Conservation (phyloP, 2,797 vertebrate genomes). For the Danio tinwini region DNA sequence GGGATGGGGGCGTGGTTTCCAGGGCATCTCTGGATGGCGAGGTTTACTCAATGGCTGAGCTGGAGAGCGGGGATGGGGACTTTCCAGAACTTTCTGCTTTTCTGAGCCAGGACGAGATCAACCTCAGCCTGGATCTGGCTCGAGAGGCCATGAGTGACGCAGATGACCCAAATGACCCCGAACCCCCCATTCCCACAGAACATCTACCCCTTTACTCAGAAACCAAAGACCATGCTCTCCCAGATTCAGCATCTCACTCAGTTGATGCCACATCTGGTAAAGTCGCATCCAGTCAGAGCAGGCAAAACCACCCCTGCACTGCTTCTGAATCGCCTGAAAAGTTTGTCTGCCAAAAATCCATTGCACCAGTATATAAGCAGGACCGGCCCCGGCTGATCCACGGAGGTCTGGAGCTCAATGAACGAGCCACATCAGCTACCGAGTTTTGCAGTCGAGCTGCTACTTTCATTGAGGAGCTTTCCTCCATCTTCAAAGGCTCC, state of each 20-base stretch:
- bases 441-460: constrained; percentile 91
- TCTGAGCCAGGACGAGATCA: constrained; percentile 92
- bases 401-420: constrained; percentile 72
- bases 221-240: constrained; percentile 64
- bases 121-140: constrained; percentile 92
- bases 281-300: constrained; percentile 66
- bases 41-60: constrained; percentile 81
- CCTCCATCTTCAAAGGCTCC: constrained; percentile 92
- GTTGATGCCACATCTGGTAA: constrained; percentile 63
- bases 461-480: constrained; percentile 94
- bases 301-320: constrained; percentile 56
- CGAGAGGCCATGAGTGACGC: constrained; percentile 84
- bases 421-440: constrained; percentile 77
- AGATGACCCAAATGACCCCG: constrained; percentile 70
- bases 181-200: constrained; percentile 63
- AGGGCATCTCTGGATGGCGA: constrained; percentile 84
- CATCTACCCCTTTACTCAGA: constrained; percentile 64
- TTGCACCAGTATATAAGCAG: constrained; percentile 77
- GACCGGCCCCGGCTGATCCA: constrained; percentile 80
- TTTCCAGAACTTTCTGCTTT: constrained; percentile 90
- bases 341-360: constrained; percentile 66
- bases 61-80: constrained; percentile 78
- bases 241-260: constrained; percentile 46
- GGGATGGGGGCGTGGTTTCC: constrained; percentile 75
- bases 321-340: constrained; percentile 68